Conservation (phyloP, 2,113 vertebrate species). For the Rhea americana region DNA sequence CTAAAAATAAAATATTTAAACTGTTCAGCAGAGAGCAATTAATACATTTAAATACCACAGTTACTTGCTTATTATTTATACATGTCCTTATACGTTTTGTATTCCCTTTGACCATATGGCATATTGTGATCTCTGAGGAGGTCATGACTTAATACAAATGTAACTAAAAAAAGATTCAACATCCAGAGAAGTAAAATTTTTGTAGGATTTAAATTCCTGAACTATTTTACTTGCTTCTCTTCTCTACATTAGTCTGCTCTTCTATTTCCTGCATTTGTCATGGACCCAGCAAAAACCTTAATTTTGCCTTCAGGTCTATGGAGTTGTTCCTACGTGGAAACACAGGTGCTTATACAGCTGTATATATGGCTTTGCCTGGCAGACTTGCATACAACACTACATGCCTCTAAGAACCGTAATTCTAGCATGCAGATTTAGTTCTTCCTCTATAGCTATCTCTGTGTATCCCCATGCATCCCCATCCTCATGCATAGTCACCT, state of each 20-base stretch:
- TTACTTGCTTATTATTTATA: background rate
- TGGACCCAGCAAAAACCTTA: background rate
- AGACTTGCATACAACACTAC: background rate
- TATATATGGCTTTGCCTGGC: background rate
- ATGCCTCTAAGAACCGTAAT: background rate
- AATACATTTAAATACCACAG: background rate
- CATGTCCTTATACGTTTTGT: background rate
- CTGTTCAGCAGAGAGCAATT: background rate
- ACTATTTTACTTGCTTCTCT: background rate
- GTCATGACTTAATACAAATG: background rate
- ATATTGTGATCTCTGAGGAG: slow-evolving; percentile 20
- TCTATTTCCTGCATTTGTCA: background rate
- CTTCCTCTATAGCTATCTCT: background rate
- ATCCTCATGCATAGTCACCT: background rate
- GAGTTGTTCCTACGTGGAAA: background rate
- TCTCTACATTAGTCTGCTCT: background rate
- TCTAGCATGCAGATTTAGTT: background rate
- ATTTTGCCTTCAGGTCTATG: background rate
- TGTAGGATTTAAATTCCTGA: slow-evolving; percentile 47
- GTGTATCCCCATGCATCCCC: background rate
- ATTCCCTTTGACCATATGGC: background rate
- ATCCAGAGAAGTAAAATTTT: slow-evolving; percentile 24
- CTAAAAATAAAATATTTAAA: background rate
- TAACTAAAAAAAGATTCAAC: background rate
- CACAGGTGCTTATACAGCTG: background rate